Evolutionary conservation across 2,797 vertebrate species (phyloP).

Genomic region (Tachyglossus aculeatus): DNA sequence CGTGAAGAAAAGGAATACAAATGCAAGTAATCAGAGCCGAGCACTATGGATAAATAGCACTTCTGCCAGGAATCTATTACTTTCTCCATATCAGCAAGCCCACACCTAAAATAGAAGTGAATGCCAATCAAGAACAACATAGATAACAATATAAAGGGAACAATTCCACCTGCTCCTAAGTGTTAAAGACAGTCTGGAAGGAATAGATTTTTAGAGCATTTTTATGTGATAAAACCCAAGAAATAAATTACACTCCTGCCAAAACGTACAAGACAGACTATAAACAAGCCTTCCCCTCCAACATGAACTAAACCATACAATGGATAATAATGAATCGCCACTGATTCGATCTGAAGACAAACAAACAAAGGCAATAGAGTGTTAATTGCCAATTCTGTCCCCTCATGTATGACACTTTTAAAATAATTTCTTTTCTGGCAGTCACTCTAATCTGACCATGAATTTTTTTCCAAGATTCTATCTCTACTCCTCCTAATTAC

Average conservation of each 20-base stretch:
- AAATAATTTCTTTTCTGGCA: conserved; percentile 52
- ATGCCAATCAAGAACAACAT: conserved; percentile 4
- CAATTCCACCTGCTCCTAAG: not conserved
- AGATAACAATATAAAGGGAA: not conserved
- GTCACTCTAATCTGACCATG: conserved; percentile 53
- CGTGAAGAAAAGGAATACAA: not conserved
- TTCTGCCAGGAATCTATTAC: not conserved
- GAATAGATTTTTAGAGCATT: not conserved
- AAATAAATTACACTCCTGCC: not conserved
- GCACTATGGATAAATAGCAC: conserved; percentile 19
- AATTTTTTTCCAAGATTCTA: conserved; percentile 34
- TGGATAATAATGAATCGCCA: not conserved
- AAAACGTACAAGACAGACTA: not conserved
- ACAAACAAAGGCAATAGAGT: conserved; percentile 6
- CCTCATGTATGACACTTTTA: conserved; percentile 22
- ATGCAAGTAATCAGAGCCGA: not conserved
- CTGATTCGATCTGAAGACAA: conserved; percentile 18
- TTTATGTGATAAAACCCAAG: not conserved
- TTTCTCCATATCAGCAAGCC: conserved; percentile 6
- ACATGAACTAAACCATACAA: not conserved
- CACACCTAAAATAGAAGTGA: not conserved
- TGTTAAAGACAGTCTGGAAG: conserved; percentile 5
- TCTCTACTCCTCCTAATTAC: conserved; percentile 41
- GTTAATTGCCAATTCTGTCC: conserved; percentile 18
- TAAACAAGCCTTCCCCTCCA: not conserved